These are phyloP conservation scores for Calyptommatus sinebrachiatus DNA, from an alignment of 2,113 vertebrate species.

Conservation along the genomic window DNA sequence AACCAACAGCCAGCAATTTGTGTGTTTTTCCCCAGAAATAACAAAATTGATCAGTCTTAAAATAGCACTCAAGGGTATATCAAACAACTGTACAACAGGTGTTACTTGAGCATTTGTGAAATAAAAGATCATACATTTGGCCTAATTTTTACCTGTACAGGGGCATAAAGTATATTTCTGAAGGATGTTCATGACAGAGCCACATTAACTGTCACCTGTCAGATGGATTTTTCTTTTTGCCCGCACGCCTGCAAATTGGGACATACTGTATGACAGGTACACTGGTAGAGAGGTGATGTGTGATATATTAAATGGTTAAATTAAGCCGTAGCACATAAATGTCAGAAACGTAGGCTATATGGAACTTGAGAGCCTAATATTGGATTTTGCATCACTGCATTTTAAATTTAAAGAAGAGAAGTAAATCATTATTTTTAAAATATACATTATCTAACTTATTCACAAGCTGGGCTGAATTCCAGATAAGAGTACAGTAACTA, in stretches of 20 bases:
- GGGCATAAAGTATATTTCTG: background rate
- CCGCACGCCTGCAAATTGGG: background rate
- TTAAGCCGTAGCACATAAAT: background rate
- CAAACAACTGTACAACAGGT: no score
- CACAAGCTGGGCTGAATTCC: background rate
- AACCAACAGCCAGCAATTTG: no score
- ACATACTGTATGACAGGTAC: no score
- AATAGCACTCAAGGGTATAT: background rate
- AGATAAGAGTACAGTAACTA: background rate
- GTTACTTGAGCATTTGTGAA: background rate
- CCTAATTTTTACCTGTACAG: background rate
- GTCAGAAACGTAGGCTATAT: background rate
- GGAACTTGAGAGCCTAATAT: background rate
- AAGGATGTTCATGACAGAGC: background rate
- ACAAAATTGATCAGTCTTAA: no score
- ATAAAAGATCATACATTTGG: background rate
- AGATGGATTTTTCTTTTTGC: background rate
- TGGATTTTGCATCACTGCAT: background rate
- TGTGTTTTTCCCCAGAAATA: no score
- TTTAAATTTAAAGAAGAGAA: no score
- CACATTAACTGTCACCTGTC: no score
- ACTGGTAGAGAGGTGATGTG: no score
- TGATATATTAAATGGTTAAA: no score
- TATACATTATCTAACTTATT: background rate
- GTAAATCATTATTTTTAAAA: background rate